phyloP scores from a whole-genome alignment of 2,797 vertebrate species.

The Distichodus sexfasciatus region DNA sequence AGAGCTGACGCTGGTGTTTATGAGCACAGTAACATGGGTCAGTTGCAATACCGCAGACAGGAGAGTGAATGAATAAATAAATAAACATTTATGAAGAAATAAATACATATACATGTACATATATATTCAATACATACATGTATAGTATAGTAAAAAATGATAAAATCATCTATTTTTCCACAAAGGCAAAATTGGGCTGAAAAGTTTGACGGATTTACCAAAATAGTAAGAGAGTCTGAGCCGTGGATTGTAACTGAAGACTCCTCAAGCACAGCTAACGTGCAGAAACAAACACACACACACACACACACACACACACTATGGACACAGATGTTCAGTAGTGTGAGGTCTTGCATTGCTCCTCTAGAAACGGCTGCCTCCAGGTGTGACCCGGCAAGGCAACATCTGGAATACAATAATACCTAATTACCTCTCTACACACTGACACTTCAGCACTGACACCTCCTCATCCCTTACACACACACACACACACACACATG shows the following conservation, averaged over 20 bases:
- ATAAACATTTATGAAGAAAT: no score
- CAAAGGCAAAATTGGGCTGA: no score
- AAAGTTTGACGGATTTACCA: conserved; percentile 12
- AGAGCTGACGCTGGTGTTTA: no score
- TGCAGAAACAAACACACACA: not conserved
- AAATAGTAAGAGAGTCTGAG: conserved; percentile 33
- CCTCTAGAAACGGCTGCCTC: conserved; percentile 25
- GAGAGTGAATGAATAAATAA: no score
- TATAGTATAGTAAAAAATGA: no score
- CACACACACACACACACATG: conserved; percentile 9
- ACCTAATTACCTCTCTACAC: conserved; percentile 32
- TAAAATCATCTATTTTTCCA: no score
- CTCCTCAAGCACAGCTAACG: not conserved
- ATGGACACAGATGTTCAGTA: conserved; percentile 35
- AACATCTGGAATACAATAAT: conserved; percentile 48
- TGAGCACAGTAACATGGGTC: no score
- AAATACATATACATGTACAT: no score
- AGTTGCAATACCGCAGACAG: no score
- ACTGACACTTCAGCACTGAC: conserved; percentile 28
- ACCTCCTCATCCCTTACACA: not conserved
- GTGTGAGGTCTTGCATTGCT: conserved; percentile 14
- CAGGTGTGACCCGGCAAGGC: conserved; percentile 36
- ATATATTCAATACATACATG: no score
- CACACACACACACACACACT: conserved; percentile 14
- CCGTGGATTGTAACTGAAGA: conserved; percentile 19